Conservation (phyloP, 2,888 invertebrate genomes). For the Polymixis flavicincta region DNA sequence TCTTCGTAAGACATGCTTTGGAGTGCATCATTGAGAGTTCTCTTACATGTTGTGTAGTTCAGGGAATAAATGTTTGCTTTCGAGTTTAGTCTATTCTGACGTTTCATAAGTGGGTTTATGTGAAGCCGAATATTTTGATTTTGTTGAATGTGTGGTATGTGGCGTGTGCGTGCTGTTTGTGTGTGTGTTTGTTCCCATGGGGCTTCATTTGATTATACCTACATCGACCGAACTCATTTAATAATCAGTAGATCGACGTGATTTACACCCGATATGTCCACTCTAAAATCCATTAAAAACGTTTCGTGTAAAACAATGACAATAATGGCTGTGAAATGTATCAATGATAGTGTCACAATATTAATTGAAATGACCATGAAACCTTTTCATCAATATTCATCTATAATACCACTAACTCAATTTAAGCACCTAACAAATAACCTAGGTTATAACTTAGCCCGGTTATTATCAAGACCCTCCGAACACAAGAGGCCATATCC, state of each 20-base stretch:
- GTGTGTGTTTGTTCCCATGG: no score
- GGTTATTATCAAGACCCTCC: slow-evolving; percentile 10
- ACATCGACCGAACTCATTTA: not conserved
- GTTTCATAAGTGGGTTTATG: no score
- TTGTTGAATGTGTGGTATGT: no score
- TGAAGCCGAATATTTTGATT: no score
- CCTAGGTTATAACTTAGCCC: slow-evolving; percentile 22
- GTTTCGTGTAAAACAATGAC: not conserved
- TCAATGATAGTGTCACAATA: not conserved
- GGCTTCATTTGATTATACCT: not conserved
- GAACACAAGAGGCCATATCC: slow-evolving; percentile 26
- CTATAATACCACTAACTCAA: not conserved
- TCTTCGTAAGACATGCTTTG: no score
- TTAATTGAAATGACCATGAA: not conserved
- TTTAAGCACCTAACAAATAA: slow-evolving; percentile 20
- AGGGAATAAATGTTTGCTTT: no score
- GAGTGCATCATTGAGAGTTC: no score
- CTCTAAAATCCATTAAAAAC: not conserved
- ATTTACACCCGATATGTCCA: not conserved
- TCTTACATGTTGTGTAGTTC: no score
- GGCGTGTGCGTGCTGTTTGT: no score
- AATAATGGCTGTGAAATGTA: not conserved
- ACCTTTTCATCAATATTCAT: slow-evolving; percentile 1
- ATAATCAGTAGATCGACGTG: not conserved
- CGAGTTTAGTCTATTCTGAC: no score